Evolutionary conservation across 2,888 invertebrate species (phyloP).

Genomic region (Zhengitettix transpicula): DNA sequence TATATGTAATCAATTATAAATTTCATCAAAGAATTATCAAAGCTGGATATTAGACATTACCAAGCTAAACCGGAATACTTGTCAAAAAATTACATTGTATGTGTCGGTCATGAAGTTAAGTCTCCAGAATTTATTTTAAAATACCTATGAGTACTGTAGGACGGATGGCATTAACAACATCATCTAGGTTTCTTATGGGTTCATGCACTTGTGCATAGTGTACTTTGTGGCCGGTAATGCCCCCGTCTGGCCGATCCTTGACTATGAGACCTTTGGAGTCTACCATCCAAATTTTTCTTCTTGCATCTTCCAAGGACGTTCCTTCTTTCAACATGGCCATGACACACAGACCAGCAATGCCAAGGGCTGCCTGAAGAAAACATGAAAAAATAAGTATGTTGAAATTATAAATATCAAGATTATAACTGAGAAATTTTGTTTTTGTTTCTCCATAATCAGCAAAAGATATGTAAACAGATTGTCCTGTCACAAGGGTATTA

Average conservation of each 20-base stretch:
- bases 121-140: too few species aligned
- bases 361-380: slow-evolving; percentile 73
- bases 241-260: slow-evolving; percentile 67
- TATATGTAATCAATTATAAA: neutral
- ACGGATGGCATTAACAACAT: slow-evolving; percentile 63
- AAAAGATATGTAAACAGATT: too few species aligned
- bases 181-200: slow-evolving; percentile 59
- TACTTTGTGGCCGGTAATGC: slow-evolving; percentile 61
- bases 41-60: neutral
- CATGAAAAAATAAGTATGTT: slow-evolving; percentile 1
- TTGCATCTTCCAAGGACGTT: slow-evolving; percentile 53
- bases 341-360: slow-evolving; percentile 81
- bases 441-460: too few species aligned
- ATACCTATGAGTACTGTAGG: slow-evolving; percentile 85
- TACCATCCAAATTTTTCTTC: slow-evolving; percentile 77
- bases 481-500: too few species aligned
- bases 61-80: too few species aligned
- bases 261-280: slow-evolving; percentile 92
- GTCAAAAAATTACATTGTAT: too few species aligned
- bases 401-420: neutral
- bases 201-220: slow-evolving; percentile 63
- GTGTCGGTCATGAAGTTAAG: neutral
- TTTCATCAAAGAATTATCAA: too few species aligned
- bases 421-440: too few species aligned
- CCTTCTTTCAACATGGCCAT: slow-evolving; percentile 89